These are phyloP conservation scores for Lasioglossum lativentre DNA, from an alignment of 2,888 invertebrate species.

Conservation along the genomic window DNA sequence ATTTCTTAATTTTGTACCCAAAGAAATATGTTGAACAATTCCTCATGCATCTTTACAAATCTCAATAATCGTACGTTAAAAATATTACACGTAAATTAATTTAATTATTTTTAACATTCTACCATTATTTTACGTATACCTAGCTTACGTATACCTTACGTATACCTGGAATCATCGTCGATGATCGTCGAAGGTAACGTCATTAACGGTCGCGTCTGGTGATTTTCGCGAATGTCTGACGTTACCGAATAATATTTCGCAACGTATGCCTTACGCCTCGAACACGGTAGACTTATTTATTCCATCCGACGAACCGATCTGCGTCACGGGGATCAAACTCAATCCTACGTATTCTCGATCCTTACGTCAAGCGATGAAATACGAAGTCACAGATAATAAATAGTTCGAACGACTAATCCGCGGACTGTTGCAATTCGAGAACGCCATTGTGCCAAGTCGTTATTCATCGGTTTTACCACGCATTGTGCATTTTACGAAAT, in stretches of 20 bases:
- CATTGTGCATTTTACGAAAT: background rate
- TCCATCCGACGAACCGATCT: background rate
- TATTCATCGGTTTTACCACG: constrained; percentile 33
- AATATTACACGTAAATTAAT: too few species aligned
- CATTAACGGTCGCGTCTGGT: background rate
- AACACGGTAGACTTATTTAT: background rate
- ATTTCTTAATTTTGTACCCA: background rate
- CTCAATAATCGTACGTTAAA: too few species aligned
- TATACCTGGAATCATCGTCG: background rate
- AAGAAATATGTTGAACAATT: background rate
- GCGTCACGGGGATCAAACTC: constrained; percentile 28
- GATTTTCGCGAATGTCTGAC: background rate
- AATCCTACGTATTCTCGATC: constrained; percentile 13
- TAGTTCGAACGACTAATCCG: constrained; percentile 51
- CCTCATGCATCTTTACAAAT: too few species aligned
- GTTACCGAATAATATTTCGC: constrained; percentile 9
- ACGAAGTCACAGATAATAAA: constrained; percentile 61
- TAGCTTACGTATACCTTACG: background rate
- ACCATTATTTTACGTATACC: background rate
- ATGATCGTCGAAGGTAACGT: background rate
- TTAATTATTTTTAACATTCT: background rate
- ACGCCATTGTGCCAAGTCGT: constrained; percentile 49
- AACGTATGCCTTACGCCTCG: background rate
- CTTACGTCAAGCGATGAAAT: constrained; percentile 39
- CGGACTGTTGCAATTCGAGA: constrained; percentile 51